Conservation (phyloP, 2,797 vertebrate genomes). For the Scleropages formosus region DNA sequence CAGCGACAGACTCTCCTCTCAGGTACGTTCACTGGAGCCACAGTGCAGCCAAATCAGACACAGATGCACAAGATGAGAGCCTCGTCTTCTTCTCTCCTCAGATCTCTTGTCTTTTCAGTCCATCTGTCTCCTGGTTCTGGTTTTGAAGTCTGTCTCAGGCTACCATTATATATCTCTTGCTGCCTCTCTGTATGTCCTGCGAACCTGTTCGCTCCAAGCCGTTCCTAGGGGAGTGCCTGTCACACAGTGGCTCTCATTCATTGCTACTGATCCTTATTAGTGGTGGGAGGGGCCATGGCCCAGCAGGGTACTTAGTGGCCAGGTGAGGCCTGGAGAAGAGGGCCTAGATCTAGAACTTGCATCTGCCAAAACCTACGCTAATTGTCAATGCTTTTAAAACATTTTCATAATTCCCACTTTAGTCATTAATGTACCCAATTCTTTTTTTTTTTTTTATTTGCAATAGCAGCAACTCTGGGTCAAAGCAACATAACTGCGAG, state of each 20-base stretch:
- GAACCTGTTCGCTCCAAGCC: slow-evolving; percentile 24
- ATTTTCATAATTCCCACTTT: too few relatives aligned
- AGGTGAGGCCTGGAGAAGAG: neutral
- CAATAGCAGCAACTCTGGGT: too few relatives aligned
- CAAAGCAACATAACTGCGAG: too few relatives aligned
- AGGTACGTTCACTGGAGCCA: slow-evolving; percentile 7
- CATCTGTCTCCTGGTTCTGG: neutral
- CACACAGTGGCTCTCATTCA: slow-evolving; percentile 58
- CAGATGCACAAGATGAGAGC: neutral
- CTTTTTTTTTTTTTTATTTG: too few relatives aligned
- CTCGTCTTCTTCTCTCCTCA: neutral
- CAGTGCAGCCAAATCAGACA: neutral
- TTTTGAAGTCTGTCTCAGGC: neutral
- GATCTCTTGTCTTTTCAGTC: slow-evolving; percentile 22
- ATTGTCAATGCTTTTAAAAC: too few relatives aligned
- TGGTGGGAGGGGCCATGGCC: slow-evolving; percentile 61
- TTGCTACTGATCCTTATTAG: slow-evolving; percentile 71
- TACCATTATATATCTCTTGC: neutral
- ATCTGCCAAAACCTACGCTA: neutral
- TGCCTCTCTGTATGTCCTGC: neutral
- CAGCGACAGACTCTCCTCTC: slow-evolving; percentile 15
- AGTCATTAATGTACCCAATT: too few relatives aligned
- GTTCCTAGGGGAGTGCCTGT: slow-evolving; percentile 46
- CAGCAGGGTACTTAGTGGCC: slow-evolving; percentile 30
- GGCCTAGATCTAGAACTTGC: neutral